Conservation (phyloP, 2,113 vertebrate genomes). For the Papio anubis region DNA sequence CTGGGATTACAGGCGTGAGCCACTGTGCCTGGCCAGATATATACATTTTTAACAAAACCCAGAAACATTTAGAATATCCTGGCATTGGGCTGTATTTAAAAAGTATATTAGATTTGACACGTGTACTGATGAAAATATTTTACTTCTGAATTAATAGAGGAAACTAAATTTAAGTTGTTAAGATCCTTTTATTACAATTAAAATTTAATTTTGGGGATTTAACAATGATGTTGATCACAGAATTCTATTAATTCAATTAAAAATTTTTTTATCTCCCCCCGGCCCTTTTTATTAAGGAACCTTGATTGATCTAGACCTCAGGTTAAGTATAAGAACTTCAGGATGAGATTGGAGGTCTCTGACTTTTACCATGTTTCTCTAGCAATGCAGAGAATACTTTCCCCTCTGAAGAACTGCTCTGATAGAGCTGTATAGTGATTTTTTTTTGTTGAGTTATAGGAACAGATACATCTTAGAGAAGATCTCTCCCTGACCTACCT, state of each 20-base stretch:
- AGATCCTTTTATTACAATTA: background rate
- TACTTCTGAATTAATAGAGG: constrained; percentile 50
- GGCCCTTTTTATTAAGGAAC: background rate
- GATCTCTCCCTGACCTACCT: background rate
- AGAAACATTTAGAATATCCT: background rate
- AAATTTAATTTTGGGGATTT: background rate
- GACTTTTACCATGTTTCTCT: background rate
- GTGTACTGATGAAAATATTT: background rate
- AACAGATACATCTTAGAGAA: background rate
- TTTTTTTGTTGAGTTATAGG: background rate
- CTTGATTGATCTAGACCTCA: background rate
- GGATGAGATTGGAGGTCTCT: background rate
- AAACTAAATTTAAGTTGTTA: constrained; percentile 34
- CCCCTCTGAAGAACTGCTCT: background rate
- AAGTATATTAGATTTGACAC: background rate
- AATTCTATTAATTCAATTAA: background rate
- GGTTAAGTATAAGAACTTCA: background rate
- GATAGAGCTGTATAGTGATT: background rate
- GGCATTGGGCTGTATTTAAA: background rate
- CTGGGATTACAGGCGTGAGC: too few species aligned
- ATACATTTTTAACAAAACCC: background rate
- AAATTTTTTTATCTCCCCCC: background rate
- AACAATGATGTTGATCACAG: background rate
- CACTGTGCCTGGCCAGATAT: too few species aligned
- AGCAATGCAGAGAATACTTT: background rate